These are phyloP conservation scores for Gasterosteus nipponicus DNA, from an alignment of 2,113 vertebrate genomes.

Conservation along the genomic window DNA sequence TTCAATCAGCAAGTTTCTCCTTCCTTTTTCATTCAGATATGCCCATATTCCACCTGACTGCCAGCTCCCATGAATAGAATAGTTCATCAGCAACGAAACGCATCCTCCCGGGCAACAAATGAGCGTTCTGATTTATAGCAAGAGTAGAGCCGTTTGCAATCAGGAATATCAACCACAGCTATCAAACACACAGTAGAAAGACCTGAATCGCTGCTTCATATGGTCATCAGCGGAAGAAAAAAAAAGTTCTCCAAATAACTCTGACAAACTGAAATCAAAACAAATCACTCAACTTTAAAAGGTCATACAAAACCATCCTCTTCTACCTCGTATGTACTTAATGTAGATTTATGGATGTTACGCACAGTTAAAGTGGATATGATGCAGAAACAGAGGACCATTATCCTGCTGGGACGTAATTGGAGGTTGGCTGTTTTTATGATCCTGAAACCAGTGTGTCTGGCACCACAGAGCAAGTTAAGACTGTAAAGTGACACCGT, in stretches of 20 bases:
- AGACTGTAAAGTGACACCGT: constrained; percentile 47
- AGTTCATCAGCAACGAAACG: constrained; percentile 39
- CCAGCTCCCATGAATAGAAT: constrained; percentile 45
- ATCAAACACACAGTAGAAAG: constrained; percentile 38
- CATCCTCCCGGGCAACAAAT: constrained; percentile 37
- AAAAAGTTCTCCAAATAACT: constrained; percentile 27
- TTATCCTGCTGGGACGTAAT: constrained; percentile 46
- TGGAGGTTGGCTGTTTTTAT: constrained; percentile 21
- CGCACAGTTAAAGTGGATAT: constrained; percentile 30
- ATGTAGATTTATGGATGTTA: constrained; percentile 38
- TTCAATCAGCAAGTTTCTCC: neutral
- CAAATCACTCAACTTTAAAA: constrained; percentile 22
- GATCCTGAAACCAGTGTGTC: constrained; percentile 20
- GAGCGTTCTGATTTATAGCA: constrained; percentile 37
- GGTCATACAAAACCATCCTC: constrained; percentile 12
- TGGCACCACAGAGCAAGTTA: constrained; percentile 21
- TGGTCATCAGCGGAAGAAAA: constrained; percentile 9
- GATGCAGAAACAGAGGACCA: constrained; percentile 27
- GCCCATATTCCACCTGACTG: constrained; percentile 4
- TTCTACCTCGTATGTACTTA: neutral
- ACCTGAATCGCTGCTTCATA: constrained; percentile 7
- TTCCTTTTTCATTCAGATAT: neutral
- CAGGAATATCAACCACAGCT: constrained; percentile 26
- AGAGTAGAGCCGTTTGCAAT: constrained; percentile 33
- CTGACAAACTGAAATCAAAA: constrained; percentile 25